phyloP scores from a whole-genome alignment of 2,888 invertebrate genomes.

The Noctua janthina region DNA sequence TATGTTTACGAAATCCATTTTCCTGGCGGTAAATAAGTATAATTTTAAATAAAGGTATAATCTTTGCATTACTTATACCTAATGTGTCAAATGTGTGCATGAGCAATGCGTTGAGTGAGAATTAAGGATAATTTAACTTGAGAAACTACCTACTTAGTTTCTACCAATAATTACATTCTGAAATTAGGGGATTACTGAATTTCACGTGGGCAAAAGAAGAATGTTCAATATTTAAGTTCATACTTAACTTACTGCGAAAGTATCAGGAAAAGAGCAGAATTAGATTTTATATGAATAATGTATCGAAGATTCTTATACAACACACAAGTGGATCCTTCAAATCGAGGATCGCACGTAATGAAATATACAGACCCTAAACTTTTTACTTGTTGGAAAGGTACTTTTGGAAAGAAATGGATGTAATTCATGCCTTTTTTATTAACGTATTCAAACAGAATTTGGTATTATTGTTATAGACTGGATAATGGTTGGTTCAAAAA shows the following conservation, averaged over 20 bases:
- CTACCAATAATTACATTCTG: not conserved
- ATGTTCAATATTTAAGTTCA: conserved; percentile 11
- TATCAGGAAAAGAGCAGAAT: conserved; percentile 16
- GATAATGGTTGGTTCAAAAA: not conserved
- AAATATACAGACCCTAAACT: conserved; percentile 40
- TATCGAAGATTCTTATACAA: conserved; percentile 18
- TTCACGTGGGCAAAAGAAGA: conserved; percentile 10
- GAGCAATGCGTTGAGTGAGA: conserved; percentile 2
- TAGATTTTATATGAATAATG: conserved; percentile 34
- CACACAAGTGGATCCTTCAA: conserved; percentile 16
- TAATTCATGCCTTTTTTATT: conserved; percentile 16
- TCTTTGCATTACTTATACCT: not conserved
- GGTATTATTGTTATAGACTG: not conserved
- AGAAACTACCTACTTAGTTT: conserved; percentile 5
- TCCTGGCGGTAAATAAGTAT: conserved; percentile 9
- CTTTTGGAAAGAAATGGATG: not conserved
- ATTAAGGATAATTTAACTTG: not conserved
- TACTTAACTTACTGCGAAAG: conserved; percentile 3
- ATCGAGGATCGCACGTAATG: conserved; percentile 8
- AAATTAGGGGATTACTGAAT: conserved; percentile 8
- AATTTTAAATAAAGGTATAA: not conserved
- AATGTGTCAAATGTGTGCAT: not conserved
- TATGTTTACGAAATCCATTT: conserved; percentile 21
- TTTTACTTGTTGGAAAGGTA: conserved; percentile 14
- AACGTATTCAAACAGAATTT: not conserved